phyloP scores from a whole-genome alignment of 1,140 invertebrate genomes.

The Spodoptera litura region DNA sequence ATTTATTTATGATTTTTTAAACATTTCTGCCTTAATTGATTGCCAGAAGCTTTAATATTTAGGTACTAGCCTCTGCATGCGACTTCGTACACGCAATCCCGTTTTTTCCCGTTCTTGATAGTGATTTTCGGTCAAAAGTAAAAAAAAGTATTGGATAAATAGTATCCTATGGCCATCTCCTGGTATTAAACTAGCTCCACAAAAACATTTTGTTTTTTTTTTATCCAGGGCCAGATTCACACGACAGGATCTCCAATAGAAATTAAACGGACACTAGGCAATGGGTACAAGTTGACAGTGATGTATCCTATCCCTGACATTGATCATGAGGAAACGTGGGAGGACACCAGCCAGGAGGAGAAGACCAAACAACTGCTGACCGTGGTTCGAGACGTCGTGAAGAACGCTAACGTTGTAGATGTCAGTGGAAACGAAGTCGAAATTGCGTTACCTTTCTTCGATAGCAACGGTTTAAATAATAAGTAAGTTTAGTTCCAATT shows the following conservation, averaged over 20 bases:
- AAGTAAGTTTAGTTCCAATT: slow-evolving; percentile 74
- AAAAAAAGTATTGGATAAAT: no score
- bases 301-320: slow-evolving; percentile 73
- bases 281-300: slow-evolving; percentile 90
- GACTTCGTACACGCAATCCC: no score
- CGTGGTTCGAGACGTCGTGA: slow-evolving; percentile 78
- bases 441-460: slow-evolving; percentile 86
- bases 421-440: slow-evolving; percentile 77
- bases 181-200: no score
- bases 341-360: slow-evolving; percentile 67
- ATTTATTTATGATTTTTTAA: background rate
- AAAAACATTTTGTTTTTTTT: background rate
- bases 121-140: no score
- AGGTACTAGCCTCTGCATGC: no score
- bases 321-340: slow-evolving; percentile 42
- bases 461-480: slow-evolving; percentile 82
- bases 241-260: slow-evolving; percentile 89
- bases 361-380: slow-evolving; percentile 77
- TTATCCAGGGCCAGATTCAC: slow-evolving; percentile 86
- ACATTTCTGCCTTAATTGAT: background rate
- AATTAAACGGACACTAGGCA: slow-evolving; percentile 91
- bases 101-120: no score
- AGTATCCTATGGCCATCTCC: no score
- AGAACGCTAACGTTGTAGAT: slow-evolving; percentile 81
- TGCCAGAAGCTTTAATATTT: no score